Base-by-base conservation (phyloP, 2,113 vertebrate species). In the Nycticorax nycticorax region DNA sequence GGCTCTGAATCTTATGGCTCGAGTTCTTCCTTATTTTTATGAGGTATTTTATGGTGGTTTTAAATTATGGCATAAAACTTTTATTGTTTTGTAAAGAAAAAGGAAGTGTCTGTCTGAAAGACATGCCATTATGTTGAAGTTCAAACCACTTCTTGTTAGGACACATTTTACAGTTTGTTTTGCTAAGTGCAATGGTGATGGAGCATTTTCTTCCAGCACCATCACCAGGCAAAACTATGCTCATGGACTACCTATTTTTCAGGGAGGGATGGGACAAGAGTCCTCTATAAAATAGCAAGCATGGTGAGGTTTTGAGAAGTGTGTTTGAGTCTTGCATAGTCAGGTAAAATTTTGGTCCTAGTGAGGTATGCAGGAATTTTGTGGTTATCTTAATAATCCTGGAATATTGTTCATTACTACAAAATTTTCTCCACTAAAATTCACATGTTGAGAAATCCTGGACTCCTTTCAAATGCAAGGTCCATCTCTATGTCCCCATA, bases 41-140 rank as follows among this genome's bases (percentile, higher is more conserved):
- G 63, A 63, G 41, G 4, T 69, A 41, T 88, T 95, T 95, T 89
- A 85, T 13, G 10, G 13, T n/a, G 0, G 5, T 73, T 85, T 96
- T 20, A 71, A 90, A 90, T 85, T 77, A 93, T 20, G 26, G 0
- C 9, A 63, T 83, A 86, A 90, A 88, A n/a, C 26, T 41, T 72
- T 68, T 82, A 78, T 47, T 86, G 47, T 86, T 94, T 84, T 71
- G 35, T 55, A 91, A 93, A 83, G 82, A 53, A 92, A 79, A 91
- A 79, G 12, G 27, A 94, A 83, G 10, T 5, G 2, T 33, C 18
- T 73, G 2, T n/a, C 10, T 74, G 50, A 59, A 81, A 91, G 11
- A 47, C 6, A 17, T 59, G 33, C 27, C 11, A 53, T 62, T 67
- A 55, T 27, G 19, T 10, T 48, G 35, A 60, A 68, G 27, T 73